A percentile compares a stretch with the other conserved stretches of the same genome.
phyloP scores from a whole-genome alignment of 2,113 vertebrate species.

The Zosterops lateralis region DNA sequence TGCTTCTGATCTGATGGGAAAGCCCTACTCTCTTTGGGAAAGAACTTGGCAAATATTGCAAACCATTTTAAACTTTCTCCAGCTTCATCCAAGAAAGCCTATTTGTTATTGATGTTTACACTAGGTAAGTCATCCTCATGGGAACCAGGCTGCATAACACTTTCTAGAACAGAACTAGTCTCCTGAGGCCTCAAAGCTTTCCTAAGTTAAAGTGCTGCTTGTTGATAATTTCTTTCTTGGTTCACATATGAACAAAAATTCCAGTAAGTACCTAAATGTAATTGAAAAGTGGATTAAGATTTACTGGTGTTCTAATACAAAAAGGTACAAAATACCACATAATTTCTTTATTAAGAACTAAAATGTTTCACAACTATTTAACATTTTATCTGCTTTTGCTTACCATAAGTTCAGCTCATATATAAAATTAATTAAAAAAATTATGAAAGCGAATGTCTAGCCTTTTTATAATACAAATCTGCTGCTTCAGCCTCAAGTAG shows the following conservation, averaged over 20 bases:
- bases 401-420: background rate
- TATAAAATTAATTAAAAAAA: background rate
- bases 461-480: background rate
- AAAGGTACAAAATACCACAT: background rate
- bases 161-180: background rate
- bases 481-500: background rate
- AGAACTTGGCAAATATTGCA: background rate
- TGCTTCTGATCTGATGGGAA: background rate
- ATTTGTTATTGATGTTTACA: background rate
- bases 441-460: accelerated
- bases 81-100: background rate
- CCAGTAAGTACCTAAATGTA: background rate
- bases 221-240: background rate
- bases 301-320: background rate
- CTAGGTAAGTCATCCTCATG: background rate
- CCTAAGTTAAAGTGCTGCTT: background rate
- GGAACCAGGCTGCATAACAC: background rate
- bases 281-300: background rate
- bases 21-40: background rate
- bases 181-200: background rate
- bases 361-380: background rate
- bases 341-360: background rate
- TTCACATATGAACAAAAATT: background rate
- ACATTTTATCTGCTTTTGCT: background rate
- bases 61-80: background rate